Conservation (phyloP, 2,113 vertebrate genomes). For the human (Homo sapiens) region GRCh38 chr2:230992001-230992500, state of each 20-base stretch:
- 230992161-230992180: neutral
- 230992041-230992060: neutral
- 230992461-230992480: no score
- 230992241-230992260: neutral
- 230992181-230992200: neutral
- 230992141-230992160: neutral
- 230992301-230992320: rapidly evolving
- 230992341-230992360: rapidly evolving
- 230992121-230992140: rapidly evolving
- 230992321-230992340: neutral
- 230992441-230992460: rapidly evolving
- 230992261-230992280: neutral
- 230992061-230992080: neutral
- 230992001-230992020: neutral
- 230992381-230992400: neutral
- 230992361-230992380: neutral
- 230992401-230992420: neutral
- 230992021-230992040: neutral
- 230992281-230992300: no score
- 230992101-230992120: rapidly evolving
- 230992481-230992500: neutral
- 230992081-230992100: neutral
- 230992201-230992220: neutral
- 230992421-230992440: neutral
- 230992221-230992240: neutral